phyloP scores from a whole-genome alignment of 2,113 vertebrate genomes.

The Corythaeola cristata region DNA sequence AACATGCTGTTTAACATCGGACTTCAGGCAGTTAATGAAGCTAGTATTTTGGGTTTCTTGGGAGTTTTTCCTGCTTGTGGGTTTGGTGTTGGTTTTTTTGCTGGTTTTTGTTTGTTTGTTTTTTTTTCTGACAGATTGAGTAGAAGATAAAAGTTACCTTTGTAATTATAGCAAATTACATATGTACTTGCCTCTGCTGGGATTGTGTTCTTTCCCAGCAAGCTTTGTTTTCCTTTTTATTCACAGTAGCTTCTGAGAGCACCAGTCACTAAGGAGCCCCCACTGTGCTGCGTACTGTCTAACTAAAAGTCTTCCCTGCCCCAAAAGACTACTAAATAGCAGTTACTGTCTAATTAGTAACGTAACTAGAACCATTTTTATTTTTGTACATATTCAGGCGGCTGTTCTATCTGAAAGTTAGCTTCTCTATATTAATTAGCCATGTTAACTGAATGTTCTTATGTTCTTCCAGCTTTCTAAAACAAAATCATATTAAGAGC shows the following conservation, averaged over 20 bases:
- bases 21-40: not conserved
- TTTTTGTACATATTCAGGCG: not conserved
- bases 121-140: rapidly evolving
- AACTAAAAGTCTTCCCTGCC: not conserved
- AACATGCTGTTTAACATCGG: not conserved
- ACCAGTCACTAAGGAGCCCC: not conserved
- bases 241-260: not conserved
- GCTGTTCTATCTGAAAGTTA: not conserved
- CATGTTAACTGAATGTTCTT: not conserved
- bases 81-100: no score
- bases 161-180: not conserved
- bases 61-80: not conserved
- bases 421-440: not conserved
- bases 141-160: not conserved
- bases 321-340: not conserved
- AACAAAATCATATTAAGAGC: not conserved
- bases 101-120: no score
- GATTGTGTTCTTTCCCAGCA: not conserved
- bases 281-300: not conserved
- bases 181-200: not conserved
- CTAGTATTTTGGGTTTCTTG: not conserved
- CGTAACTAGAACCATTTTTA: not conserved
- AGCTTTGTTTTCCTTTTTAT: not conserved
- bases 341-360: not conserved
- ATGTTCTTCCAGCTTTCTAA: not conserved